These are phyloP conservation scores for Calameuta idolon DNA, from an alignment of 2,888 invertebrate genomes.

Conservation along the genomic window DNA sequence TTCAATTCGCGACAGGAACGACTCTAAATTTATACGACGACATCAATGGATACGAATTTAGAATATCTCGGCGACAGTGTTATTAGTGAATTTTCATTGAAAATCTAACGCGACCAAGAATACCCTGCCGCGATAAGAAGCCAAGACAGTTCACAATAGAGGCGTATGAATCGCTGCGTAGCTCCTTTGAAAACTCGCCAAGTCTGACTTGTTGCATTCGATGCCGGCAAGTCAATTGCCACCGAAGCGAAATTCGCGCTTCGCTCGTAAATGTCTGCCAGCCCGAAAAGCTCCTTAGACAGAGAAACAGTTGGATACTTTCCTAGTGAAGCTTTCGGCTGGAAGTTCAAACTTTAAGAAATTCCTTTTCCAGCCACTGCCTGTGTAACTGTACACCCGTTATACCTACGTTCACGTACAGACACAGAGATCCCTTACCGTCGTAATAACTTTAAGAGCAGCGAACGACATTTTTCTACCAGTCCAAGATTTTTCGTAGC, in stretches of 20 bases:
- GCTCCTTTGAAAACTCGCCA: conserved; percentile 52
- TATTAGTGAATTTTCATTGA: neutral
- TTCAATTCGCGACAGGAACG: neutral
- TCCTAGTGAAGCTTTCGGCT: neutral
- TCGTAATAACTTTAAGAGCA: neutral
- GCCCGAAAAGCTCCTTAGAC: neutral
- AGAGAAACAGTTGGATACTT: neutral
- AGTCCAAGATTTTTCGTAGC: neutral
- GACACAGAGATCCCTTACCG: neutral
- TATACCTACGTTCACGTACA: neutral
- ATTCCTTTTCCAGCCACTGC: neutral
- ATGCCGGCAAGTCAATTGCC: conserved; percentile 11
- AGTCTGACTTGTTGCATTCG: conserved; percentile 54
- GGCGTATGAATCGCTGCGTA: conserved; percentile 38
- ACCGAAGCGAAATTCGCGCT: neutral
- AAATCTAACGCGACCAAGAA: conserved; percentile 9
- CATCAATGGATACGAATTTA: neutral
- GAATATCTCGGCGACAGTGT: neutral
- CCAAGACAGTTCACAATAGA: neutral
- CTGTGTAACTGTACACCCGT: too few species aligned
- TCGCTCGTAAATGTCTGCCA: neutral
- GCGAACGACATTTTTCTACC: neutral
- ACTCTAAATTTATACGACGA: too few species aligned
- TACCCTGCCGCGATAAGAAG: too few species aligned
- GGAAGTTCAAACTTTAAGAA: neutral